Conservation (phyloP, 2,113 vertebrate species). For the Aptenodytes patagonicus region DNA sequence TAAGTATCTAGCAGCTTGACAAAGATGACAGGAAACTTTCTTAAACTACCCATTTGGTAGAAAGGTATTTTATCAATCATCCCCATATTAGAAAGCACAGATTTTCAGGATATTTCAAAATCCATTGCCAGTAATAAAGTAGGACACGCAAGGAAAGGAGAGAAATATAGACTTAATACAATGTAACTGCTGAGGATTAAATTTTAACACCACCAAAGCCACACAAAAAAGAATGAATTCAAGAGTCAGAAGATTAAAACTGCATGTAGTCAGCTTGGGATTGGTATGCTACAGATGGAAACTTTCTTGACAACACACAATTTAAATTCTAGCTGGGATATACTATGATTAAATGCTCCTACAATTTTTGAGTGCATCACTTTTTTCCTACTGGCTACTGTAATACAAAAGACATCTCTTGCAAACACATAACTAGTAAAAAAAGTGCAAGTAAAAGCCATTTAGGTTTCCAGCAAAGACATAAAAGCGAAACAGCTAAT, state of each 20-base stretch:
- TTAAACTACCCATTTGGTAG: neutral
- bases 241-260: slow-evolving; percentile 8
- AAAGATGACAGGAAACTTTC: neutral
- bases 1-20: neutral
- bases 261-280: neutral
- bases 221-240: neutral
- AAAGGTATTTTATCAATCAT: neutral
- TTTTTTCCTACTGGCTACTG: slow-evolving; percentile 1
- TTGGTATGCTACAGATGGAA: slow-evolving; percentile 19
- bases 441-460: slow-evolving; percentile 55
- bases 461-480: slow-evolving; percentile 66
- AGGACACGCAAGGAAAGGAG: neutral
- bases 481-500: slow-evolving; percentile 63
- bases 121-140: neutral
- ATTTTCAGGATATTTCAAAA: neutral
- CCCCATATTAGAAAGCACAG: neutral
- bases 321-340: slow-evolving; percentile 1
- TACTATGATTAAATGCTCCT: neutral
- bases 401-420: slow-evolving; percentile 33
- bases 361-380: neutral
- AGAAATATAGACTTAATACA: neutral
- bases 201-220: slow-evolving; percentile 34
- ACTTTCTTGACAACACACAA: neutral
- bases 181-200: slow-evolving; percentile 5
- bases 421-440: slow-evolving; percentile 45